phyloP scores from a whole-genome alignment of 2,888 invertebrate genomes.

The Trichacis sp. region DNA sequence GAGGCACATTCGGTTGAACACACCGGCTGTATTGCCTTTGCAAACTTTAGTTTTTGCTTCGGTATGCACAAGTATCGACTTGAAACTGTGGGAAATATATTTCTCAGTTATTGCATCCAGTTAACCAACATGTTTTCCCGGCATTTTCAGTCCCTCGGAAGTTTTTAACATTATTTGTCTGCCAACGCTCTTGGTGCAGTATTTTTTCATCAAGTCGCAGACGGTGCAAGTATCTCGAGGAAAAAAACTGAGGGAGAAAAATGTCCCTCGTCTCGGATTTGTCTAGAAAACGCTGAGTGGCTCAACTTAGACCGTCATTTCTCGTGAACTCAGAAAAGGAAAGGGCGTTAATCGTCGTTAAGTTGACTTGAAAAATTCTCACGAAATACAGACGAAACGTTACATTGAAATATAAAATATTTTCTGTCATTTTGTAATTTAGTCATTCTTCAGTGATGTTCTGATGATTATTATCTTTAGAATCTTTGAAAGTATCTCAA shows the following conservation, averaged over 20 bases:
- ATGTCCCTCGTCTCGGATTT: background rate
- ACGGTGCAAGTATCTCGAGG: background rate
- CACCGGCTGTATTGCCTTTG: slow-evolving; percentile 26
- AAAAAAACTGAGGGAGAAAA: background rate
- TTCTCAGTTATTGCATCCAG: slow-evolving; percentile 4
- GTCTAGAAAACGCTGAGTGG: background rate
- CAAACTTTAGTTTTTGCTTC: slow-evolving; percentile 24
- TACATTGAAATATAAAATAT: no score
- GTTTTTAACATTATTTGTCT: background rate
- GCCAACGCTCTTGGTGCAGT: background rate
- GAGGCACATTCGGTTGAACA: slow-evolving; percentile 47
- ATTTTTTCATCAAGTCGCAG: background rate
- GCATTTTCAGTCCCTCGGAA: background rate
- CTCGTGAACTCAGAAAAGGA: background rate
- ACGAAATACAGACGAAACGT: no score
- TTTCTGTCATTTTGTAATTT: no score
- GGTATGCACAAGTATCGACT: slow-evolving; percentile 26
- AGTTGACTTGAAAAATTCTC: background rate
- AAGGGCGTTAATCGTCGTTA: background rate
- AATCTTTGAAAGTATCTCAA: no score
- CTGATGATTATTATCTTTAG: no score
- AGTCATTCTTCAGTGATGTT: no score
- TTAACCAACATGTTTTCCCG: background rate
- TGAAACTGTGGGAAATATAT: slow-evolving; percentile 19
- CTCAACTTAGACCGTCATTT: slow-evolving; percentile 4